Conservation (phyloP, 1,140 invertebrate species). For the Stegodyphus dumicola region DNA sequence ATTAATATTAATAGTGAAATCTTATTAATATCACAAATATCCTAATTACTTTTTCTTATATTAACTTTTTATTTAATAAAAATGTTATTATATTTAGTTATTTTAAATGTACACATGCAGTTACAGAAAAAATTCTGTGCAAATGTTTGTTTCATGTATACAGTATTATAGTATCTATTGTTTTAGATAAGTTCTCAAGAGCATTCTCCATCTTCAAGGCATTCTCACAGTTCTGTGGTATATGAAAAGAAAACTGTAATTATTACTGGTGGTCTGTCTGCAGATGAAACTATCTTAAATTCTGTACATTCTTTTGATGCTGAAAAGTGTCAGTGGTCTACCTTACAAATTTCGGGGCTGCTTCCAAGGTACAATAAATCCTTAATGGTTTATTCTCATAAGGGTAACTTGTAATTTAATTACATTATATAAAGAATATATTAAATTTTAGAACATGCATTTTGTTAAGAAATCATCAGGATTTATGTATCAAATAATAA, state of each 20-base stretch:
- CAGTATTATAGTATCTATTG: background rate
- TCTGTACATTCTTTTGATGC: slow-evolving; percentile 66
- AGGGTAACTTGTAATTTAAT: too few relatives aligned
- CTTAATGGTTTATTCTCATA: too few relatives aligned
- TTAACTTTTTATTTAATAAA: background rate
- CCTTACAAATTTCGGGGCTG: slow-evolving; percentile 60
- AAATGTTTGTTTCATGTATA: background rate
- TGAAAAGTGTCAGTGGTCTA: slow-evolving; percentile 63
- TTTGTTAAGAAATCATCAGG: too few relatives aligned
- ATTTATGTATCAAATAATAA: too few relatives aligned
- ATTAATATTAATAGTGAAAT: too few relatives aligned
- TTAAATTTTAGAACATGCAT: too few relatives aligned
- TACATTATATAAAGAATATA: too few relatives aligned
- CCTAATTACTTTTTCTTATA: too few relatives aligned
- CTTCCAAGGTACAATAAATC: slow-evolving; percentile 61
- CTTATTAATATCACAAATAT: too few relatives aligned
- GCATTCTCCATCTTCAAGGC: slow-evolving; percentile 60
- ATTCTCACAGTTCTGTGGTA: slow-evolving; percentile 67
- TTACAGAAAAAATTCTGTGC: background rate
- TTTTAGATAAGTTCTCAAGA: background rate
- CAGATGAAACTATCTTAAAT: slow-evolving; percentile 64
- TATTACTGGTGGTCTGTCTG: slow-evolving; percentile 68
- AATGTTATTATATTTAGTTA: background rate
- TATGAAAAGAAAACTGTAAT: slow-evolving; percentile 65
- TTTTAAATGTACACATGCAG: background rate